A percentile compares a stretch with the other conserved stretches of the same genome.
phyloP scores from a whole-genome alignment of 2,797 vertebrate genomes.

The Muraenolepis orangiensis region DNA sequence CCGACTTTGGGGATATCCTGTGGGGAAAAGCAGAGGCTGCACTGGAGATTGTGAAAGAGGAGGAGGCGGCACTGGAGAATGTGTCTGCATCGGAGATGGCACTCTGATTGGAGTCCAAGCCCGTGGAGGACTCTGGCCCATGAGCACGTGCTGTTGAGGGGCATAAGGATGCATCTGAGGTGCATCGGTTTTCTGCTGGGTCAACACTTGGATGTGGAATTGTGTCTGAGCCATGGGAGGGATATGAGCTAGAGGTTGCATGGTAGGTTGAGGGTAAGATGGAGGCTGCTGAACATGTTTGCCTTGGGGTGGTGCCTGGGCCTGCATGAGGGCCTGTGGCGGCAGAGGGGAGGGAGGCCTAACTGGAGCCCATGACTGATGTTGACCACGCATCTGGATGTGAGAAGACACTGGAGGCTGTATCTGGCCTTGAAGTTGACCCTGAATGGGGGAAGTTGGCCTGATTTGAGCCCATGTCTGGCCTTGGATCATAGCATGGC shows the following conservation, averaged over 20 bases:
- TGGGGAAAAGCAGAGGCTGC: conserved; percentile 43
- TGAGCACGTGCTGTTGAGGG: conserved; percentile 32
- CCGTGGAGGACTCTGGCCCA: conserved; percentile 37
- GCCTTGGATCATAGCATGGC: conserved; percentile 31
- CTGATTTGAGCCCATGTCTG: conserved; percentile 38
- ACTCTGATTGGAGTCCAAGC: conserved; percentile 45
- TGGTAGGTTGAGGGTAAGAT: not conserved
- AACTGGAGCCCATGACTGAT: conserved; percentile 56
- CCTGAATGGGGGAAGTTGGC: conserved; percentile 35
- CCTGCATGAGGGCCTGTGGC: conserved; percentile 18
- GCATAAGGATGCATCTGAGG: conserved; percentile 6
- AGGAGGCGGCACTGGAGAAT: conserved; percentile 35
- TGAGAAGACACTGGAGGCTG: conserved; percentile 49
- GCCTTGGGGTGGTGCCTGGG: conserved; percentile 30
- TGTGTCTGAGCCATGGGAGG: conserved; percentile 8
- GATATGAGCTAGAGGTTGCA: not conserved
- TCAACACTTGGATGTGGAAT: conserved; percentile 13
- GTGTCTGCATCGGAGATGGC: conserved; percentile 39
- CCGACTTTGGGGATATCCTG: conserved; percentile 38
- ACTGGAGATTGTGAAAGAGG: conserved; percentile 35
- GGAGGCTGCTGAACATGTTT: conserved; percentile 20
- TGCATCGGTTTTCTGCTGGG: not conserved
- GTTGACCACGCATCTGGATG: conserved; percentile 55
- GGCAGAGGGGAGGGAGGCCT: conserved; percentile 47
- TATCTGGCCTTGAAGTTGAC: conserved; percentile 26